Evolutionary conservation across 2,797 vertebrate genomes (phyloP), one percentile per base, ranked within the genome.

Genomic region (Dendrocincla fuliginosa): DNA sequence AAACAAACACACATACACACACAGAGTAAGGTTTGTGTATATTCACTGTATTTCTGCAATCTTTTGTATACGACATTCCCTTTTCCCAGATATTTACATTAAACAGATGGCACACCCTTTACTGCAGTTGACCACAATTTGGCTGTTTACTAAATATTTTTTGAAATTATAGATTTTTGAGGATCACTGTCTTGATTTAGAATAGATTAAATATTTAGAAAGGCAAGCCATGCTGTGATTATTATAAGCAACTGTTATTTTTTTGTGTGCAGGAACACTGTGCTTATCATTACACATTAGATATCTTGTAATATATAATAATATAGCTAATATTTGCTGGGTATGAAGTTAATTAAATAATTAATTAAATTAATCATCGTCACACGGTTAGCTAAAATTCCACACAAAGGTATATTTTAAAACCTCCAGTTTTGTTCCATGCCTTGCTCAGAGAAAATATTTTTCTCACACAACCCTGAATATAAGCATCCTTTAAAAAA

Each of bases 121-220:
- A 90, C 97, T 97, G 96, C 90, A 97, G 96, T 96, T 98, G 96
- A 98, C 98, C 97, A 97, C 91, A 97, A 97, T 97, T 97, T 98
- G 98, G 96, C 95, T 98, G 97, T 96, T 93, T 94, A 96, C 92
- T 97, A 97, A 96, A 96, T 97, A 97, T 98, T 97, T 97, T 97
- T 97, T 97, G 85, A 96, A 95, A 98, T 97, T 96, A 97, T 98
- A 95, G 96, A 95, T 97, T 98, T 97, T 94, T 97, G 93, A 96
- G 95, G 96, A 97, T 96, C 95, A 91, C 96, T 97, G 73, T 95
- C 95, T 95, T 92, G 89, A 83, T 97, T 97, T 89, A 95, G 90
- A 96, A 90, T 84, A 89, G 92, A 96, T 94, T 95, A 96, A 95
- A 95, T 96, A 96, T 97, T 96, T 97, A 96, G 88, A 97, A 94